Evolutionary conservation across 2,113 vertebrate species (phyloP).

Genomic region (Alosa alosa): DNA sequence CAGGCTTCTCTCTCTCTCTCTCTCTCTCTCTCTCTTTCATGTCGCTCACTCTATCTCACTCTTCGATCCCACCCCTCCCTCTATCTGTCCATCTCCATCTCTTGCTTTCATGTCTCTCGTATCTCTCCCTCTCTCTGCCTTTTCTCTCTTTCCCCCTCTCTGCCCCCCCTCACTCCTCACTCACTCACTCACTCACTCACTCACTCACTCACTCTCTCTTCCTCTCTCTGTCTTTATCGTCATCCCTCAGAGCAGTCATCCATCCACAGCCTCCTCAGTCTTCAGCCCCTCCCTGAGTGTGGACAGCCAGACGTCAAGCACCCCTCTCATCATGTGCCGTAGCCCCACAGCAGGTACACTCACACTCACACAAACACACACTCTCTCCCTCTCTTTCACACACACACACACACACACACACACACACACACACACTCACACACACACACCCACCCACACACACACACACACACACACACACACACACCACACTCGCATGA

Average conservation of each 20-base stretch:
- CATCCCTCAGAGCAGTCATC: constrained; percentile 75
- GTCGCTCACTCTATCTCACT: background rate
- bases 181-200: background rate
- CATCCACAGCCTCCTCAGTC: constrained; percentile 75
- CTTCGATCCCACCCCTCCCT: background rate
- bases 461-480: background rate
- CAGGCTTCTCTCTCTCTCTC: background rate
- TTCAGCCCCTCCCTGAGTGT: constrained; percentile 77
- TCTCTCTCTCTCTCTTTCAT: background rate
- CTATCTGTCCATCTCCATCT: background rate
- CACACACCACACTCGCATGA: background rate
- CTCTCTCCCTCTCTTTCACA: background rate
- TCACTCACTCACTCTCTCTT: background rate
- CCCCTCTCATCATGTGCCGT: constrained; percentile 89
- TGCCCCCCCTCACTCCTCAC: background rate
- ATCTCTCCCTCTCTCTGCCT: background rate
- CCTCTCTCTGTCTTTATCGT: constrained; percentile 18
- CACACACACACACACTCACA: background rate
- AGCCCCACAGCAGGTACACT: constrained; percentile 78
- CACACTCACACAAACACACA: background rate
- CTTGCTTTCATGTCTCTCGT: background rate
- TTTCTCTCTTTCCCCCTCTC: background rate
- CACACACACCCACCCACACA: rapidly evolving
- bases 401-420: background rate
- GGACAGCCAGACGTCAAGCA: constrained; percentile 77